Base-by-base conservation (phyloP, 2,888 invertebrate species). In the Urechis unicinctus region DNA sequence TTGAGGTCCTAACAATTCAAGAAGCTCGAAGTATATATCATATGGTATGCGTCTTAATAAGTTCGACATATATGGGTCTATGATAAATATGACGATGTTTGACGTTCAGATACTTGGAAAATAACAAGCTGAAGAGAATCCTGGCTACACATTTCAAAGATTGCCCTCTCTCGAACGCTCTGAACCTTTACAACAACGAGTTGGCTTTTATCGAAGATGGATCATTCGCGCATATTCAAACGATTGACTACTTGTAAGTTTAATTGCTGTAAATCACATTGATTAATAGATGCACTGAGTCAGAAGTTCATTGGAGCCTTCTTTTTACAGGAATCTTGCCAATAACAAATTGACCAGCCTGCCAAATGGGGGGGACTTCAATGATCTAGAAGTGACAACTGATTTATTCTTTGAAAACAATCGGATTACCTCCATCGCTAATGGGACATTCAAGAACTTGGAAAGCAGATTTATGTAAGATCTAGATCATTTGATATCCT, bases 121-220 rank as follows among this genome's bases (percentile, higher is more conserved):
- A n/a, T 43, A 71, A 71, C 56, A 31, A 59, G 29, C 63, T 71
- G n/a, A 49, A 50, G 13, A 47, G 57, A 21, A n/a, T 64, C 6
- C 44, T 58, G 56, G 57, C 53, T 31, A 52, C 51, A 0, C 56
- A 58, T 31, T 57, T 64, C 30, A 25, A 43, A 31, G 61, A 64
- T 47, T 47, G 44, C 24, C 58, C 57, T 13, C 47, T 61, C 2
- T 45, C 52, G 3, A 22, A 25, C 6, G 36, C 21, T 1, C 53
- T 63, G 3, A 17, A 41, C 21, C 52, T 64, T 9, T 22, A 50
- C 21, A 52, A 49, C 31, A 72, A 72, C 53, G 64, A 68, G 13
- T 62, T 72, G n/a, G 69, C 64, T 17, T 68, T 66, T 57, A 66
- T 72, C 21, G 70, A 71, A 52, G 66, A 70, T 50, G 69, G 69